Base-by-base conservation (phyloP, 1,140 invertebrate genomes). In the Idris sp. region DNA sequence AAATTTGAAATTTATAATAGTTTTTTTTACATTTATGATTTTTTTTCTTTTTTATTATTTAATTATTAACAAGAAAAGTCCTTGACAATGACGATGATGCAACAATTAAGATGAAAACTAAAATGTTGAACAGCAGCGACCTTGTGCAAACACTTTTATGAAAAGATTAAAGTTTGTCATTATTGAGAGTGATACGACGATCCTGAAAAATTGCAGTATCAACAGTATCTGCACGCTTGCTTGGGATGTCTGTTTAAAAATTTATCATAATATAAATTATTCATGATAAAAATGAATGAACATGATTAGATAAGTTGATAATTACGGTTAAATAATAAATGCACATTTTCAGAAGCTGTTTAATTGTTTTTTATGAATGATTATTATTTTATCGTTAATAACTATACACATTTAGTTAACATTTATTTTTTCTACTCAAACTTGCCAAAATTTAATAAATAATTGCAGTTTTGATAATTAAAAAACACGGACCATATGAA, bases 221-320 rank as follows among this genome's bases (percentile, higher is more conserved):
- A n/a, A n/a, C n/a, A n/a, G n/a, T n/a, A n/a, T n/a, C n/a, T n/a
- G n/a, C n/a, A 19, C 22, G 26, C 15, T 38, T 14, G 18, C 18
- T 10, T 33, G 9, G 51, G 4, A 10, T 53, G 11, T 26, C 49
- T 58, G 28, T 4, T 15, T n/a, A n/a, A n/a, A 13, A 4, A 61
- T 19, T 61, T 61, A 49, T 49, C 46, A 31, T 51, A 62, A 61
- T 25, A 40, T 62, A 51, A 62, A 62, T 62, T 62, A 62, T 62
- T 49, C 59, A 62, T 51, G 59, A 62, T 51, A 62, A 49, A n/a
- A 62, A 51, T 51, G 59, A 62, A 51, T 43, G 40, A 49, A 43
- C 28, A 43, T 26, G 44, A 51, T 62, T 62, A 51, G 46, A 51
- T 62, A 51, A 51, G 46, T 43, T 51, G 40, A 36, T 26, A 33